Evolutionary conservation across 2,888 invertebrate species (phyloP).

Genomic region (Volucella bombylans): DNA sequence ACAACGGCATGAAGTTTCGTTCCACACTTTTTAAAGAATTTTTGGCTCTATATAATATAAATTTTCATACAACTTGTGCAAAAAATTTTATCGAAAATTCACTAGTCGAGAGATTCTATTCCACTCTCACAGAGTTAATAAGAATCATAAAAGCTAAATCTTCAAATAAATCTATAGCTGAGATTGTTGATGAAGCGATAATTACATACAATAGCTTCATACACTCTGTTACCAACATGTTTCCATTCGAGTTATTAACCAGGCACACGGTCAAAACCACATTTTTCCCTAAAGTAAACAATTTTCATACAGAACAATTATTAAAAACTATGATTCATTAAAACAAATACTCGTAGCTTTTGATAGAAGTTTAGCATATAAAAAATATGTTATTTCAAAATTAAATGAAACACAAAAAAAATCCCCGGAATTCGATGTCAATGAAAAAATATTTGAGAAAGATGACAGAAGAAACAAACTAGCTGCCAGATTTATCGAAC

Average conservation of each 20-base stretch:
- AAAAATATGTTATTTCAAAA: slow-evolving; percentile 5
- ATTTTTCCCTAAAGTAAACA: not conserved
- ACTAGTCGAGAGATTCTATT: slow-evolving; percentile 57
- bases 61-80: slow-evolving; percentile 34
- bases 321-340: slow-evolving; percentile 8
- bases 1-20: slow-evolving; percentile 40
- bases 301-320: not conserved
- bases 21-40: slow-evolving; percentile 46
- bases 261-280: slow-evolving; percentile 29
- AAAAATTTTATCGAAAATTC: slow-evolving; percentile 52
- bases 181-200: slow-evolving; percentile 40
- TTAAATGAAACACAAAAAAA: slow-evolving; percentile 5
- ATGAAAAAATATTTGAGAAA: slow-evolving; percentile 3
- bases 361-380: not conserved
- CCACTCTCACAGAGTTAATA: slow-evolving; percentile 43
- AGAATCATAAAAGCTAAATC: slow-evolving; percentile 32
- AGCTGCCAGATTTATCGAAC: slow-evolving; percentile 19
- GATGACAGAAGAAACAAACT: slow-evolving; percentile 30
- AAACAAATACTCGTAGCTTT: slow-evolving; percentile 2
- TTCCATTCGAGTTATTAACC: slow-evolving; percentile 40
- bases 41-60: slow-evolving; percentile 29
- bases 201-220: slow-evolving; percentile 51
- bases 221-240: slow-evolving; percentile 43
- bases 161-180: slow-evolving; percentile 15
- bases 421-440: not conserved